These are phyloP conservation scores for Aphaenogaster rudis DNA, from an alignment of 1,140 invertebrate species.

Conservation along the genomic window DNA sequence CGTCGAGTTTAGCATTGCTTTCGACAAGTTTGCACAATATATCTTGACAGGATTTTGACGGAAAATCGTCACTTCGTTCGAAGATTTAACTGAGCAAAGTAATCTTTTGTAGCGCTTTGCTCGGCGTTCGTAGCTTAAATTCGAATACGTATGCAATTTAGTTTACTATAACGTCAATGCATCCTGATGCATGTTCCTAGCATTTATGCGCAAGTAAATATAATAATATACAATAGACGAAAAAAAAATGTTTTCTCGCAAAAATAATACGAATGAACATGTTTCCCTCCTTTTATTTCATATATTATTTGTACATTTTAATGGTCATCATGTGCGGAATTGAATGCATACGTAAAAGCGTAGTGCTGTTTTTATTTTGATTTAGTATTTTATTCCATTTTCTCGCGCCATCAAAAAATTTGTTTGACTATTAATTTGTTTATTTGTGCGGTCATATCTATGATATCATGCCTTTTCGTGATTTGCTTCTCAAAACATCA, in stretches of 20 bases:
- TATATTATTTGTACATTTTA: constrained; percentile 39
- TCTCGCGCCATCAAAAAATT: constrained; percentile 16
- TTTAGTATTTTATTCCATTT: constrained; percentile 45
- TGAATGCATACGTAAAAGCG: not conserved
- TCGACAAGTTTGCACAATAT: not conserved
- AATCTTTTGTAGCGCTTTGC: not conserved
- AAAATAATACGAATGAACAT: not conserved
- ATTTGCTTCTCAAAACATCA: not conserved
- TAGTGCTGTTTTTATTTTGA: constrained; percentile 18
- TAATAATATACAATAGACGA: not conserved
- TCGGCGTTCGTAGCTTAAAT: not conserved
- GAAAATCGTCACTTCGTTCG: not conserved
- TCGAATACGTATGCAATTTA: not conserved
- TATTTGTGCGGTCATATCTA: constrained; percentile 1
- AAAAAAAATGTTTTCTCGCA: constrained; percentile 22
- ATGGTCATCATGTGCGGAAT: constrained; percentile 5
- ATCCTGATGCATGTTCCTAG: not conserved
- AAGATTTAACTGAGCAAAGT: constrained; percentile 16
- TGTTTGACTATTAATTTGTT: constrained; percentile 31
- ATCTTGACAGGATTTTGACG: constrained; percentile 9
- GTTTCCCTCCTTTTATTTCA: not conserved
- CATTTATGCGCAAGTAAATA: not conserved
- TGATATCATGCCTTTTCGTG: not conserved
- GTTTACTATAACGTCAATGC: not conserved
- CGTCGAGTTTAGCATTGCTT: constrained; percentile 9